Evolutionary conservation across 2,113 vertebrate species (phyloP), one percentile per base, ranked within the genome.

Genomic region (Cyrtonyx montezumae): DNA sequence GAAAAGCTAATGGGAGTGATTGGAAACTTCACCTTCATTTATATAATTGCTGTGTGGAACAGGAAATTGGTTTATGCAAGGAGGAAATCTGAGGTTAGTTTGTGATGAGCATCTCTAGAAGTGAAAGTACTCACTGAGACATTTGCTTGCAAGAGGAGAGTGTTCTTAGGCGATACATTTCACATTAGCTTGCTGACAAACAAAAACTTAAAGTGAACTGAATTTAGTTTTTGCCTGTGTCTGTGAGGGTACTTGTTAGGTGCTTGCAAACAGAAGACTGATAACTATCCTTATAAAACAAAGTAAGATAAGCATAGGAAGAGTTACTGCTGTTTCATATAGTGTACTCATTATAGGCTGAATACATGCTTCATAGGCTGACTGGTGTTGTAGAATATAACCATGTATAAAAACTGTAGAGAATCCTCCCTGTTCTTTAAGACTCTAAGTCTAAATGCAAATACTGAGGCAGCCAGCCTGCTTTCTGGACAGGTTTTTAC

Each of bases 11-110:
- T 48, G 10, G 23, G 85, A 87, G 16, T 66, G 91, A 79, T 43
- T 67, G 63, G 80, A 48, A 86, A 25, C n/a, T 78, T 88, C 48
- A 84, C 69, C 62, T 94, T 80, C 9, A 66, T 94, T 94, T 93
- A 45, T 61, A 65, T 94, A 94, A 92, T 88, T 93, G 30, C 58
- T 79, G 9, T 69, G 53, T 84, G 56, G 30, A 65, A 66, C 28
- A 18, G 62, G 69, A 88, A 94, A 94, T 76, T 90, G n/a, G 51
- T 28, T 93, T 87, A 58, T 32, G 36, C 43, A 76, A 40, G 37
- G 13, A 46, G 53, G n/a, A 48, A 66, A 43, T 43, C 77, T 79
- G 83, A 75, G 26, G 6, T 34, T 75, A 22, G 22, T 90, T 88
- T 78, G 23, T 51, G 73, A 88, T 2, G 8, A 83, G 5, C 14